Conservation (phyloP, 1,140 invertebrate genomes). For the Heliothis virescens region DNA sequence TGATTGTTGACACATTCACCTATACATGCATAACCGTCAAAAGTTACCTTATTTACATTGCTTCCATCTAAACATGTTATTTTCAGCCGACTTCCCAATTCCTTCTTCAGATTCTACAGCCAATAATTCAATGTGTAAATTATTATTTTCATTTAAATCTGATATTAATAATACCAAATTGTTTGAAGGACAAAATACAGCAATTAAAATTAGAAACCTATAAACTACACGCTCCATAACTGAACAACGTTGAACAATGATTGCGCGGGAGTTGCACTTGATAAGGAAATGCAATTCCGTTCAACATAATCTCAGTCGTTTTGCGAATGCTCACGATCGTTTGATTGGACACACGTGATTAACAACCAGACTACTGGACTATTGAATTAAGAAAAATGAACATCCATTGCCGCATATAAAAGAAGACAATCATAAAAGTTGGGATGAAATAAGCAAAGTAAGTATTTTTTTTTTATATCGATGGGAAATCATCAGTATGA, state of each 20-base stretch:
- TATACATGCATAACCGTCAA: too few relatives aligned
- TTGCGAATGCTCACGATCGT: not conserved
- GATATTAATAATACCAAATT: too few relatives aligned
- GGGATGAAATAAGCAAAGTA: not conserved
- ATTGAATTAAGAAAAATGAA: not conserved
- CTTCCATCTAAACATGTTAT: too few relatives aligned
- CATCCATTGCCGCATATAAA: not conserved
- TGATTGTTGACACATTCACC: too few relatives aligned
- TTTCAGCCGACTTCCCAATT: too few relatives aligned
- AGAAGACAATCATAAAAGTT: not conserved
- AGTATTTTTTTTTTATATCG: too few relatives aligned
- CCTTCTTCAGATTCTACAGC: too few relatives aligned
- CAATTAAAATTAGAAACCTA: not conserved
- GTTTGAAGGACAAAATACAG: not conserved
- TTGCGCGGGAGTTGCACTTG: not conserved
- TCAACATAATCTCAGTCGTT: slow-evolving; percentile 23
- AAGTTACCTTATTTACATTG: too few relatives aligned
- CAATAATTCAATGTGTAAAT: too few relatives aligned
- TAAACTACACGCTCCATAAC: not conserved
- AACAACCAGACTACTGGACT: not conserved
- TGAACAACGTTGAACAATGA: not conserved
- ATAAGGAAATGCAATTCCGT: slow-evolving; percentile 27
- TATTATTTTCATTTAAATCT: too few relatives aligned
- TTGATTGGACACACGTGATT: slow-evolving; percentile 15
- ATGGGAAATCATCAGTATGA: too few relatives aligned